Percentiles rank a stretch among this genome's conserved stretches.
Conservation (phyloP, 2,888 invertebrate genomes). For the Ferdinandea cuprea region DNA sequence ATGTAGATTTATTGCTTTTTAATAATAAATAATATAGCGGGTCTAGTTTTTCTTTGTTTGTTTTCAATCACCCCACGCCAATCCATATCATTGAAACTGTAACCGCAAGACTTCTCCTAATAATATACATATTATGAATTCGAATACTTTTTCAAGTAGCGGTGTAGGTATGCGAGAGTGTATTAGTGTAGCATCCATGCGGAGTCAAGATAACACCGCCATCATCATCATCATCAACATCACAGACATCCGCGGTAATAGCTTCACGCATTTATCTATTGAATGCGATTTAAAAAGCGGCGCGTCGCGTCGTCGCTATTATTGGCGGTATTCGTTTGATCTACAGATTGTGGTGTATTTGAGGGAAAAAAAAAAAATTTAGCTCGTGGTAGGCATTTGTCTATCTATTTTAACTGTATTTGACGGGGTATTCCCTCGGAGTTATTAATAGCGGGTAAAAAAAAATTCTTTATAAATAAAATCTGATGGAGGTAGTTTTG, state of each 20-base stretch:
- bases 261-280: constrained; percentile 40
- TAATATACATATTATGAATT: too few species aligned
- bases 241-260: constrained; percentile 41
- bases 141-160: constrained; percentile 9
- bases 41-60: constrained; percentile 30
- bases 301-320: constrained; percentile 48
- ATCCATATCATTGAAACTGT: constrained; percentile 33
- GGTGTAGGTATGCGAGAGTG: too few species aligned
- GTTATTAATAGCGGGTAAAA: constrained; percentile 24
- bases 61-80: constrained; percentile 31
- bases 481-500: too few species aligned
- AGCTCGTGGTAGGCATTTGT: constrained; percentile 18
- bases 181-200: constrained; percentile 21
- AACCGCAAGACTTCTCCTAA: background rate
- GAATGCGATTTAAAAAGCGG: constrained; percentile 56
- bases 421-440: constrained; percentile 35
- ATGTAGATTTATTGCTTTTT: constrained; percentile 63
- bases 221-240: constrained; percentile 47
- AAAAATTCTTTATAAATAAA: background rate
- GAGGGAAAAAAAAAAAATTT: constrained; percentile 38
- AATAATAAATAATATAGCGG: constrained; percentile 44
- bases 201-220: constrained; percentile 17
- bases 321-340: constrained; percentile 66
- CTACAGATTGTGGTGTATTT: constrained; percentile 47
- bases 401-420: constrained; percentile 44